Evolutionary conservation across 2,888 invertebrate genomes (phyloP), one percentile per base, ranked within the genome.

Genomic region (Exephanes ischioxanthus): DNA sequence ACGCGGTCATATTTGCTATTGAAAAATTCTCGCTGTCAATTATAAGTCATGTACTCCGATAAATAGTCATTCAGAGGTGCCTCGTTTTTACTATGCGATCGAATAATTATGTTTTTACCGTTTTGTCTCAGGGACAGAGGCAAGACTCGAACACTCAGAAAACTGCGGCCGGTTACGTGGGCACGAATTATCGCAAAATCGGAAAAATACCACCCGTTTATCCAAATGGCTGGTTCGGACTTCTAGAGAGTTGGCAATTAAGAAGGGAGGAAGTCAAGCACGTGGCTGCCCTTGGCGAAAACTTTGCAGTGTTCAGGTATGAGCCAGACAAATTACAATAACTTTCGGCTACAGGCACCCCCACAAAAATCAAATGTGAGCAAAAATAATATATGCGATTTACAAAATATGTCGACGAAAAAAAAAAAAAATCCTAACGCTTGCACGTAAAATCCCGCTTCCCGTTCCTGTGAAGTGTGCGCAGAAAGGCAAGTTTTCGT

Each of bases 161-260:
- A 67, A 51, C 41, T 3, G 66, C 76, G n/a, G 33, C 45, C 16
- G 80, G 80, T 71, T 84, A 63, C 41, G 37, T 75, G 9, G 80
- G 68, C 14, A 70, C 84, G 63, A 89, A 88, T 77, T 88, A 86
- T 55, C 94, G 97, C 7, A 95, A 95, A 80, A 94, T 96, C 6
- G 97, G 97, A 0, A 94, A 95, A 0, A 92, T 97, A 2, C 98
- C 98, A 0, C 98, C 98, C 0, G 97, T 97, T 0, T 98, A 96
- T 92, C 98, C 98, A 0, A 98, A 98, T 91, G 98, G 98, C 0
- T 98, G 98, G 98, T 98, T 97, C 90, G 96, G 96, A 0, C 92
- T 98, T 1, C 94, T 96, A 0, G 98, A 98, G 91, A 97, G 97
- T 3, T 94, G 94, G 6, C 94, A 95, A 0, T 91, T 98, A 22